Evolutionary conservation across 2,888 invertebrate genomes (phyloP).

Genomic region (Troglohyphantes excavatus): DNA sequence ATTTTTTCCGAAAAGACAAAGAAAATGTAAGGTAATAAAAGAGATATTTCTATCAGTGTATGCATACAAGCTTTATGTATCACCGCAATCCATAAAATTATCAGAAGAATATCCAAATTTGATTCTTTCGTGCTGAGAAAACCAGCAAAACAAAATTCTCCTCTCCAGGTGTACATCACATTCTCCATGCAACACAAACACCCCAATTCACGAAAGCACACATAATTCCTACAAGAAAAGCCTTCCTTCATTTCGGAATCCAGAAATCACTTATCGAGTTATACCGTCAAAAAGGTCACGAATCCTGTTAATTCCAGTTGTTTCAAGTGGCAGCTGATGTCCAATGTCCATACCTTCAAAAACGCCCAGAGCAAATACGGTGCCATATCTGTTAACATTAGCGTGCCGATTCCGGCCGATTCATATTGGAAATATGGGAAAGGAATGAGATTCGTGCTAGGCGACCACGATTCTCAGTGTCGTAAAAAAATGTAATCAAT

Average conservation of each 20-base stretch:
- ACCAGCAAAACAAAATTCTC: no score
- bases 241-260: conserved; percentile 1
- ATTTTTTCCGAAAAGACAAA: no score
- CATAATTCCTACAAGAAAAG: conserved; percentile 7
- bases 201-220: conserved; percentile 26
- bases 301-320: conserved; percentile 60
- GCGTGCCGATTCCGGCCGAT: not conserved
- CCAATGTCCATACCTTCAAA: not conserved
- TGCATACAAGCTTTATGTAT: no score
- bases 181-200: conserved; percentile 31
- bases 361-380: conserved; percentile 30
- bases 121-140: no score
- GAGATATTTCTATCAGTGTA: no score
- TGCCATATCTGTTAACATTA: no score
- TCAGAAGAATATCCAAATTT: no score
- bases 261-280: conserved; percentile 54
- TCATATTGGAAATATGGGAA: not conserved
- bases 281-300: conserved; percentile 45
- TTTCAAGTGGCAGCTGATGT: conserved; percentile 52
- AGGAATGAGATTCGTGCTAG: conserved; percentile 41
- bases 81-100: no score
- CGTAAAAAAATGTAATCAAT: conserved; percentile 46
- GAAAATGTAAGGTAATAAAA: no score
- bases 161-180: conserved; percentile 8
- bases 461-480: conserved; percentile 46